A percentile compares a stretch with the other conserved stretches of the same genome.
Conservation (phyloP, 2,113 vertebrate species). For the Alethe castanea region DNA sequence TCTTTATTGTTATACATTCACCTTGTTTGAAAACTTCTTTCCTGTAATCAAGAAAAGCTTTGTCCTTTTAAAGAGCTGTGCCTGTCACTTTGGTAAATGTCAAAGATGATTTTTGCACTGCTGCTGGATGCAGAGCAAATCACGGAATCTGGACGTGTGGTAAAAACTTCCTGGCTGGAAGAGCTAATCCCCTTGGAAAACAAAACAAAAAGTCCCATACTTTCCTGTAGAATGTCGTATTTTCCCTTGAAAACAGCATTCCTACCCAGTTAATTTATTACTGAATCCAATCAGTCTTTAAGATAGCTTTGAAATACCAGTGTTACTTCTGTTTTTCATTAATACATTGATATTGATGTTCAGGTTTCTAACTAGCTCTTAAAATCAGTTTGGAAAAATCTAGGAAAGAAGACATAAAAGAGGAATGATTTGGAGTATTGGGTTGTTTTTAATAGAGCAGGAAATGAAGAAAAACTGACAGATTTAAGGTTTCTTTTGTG, state of each 20-base stretch:
- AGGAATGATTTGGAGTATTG: not conserved
- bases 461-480: not conserved
- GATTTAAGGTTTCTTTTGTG: constrained; percentile 21
- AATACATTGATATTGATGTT: not conserved
- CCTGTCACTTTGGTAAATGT: not conserved
- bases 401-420: not conserved
- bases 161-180: constrained; percentile 41
- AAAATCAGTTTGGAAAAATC: not conserved
- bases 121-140: not conserved
- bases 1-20: not conserved
- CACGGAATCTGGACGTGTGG: not conserved
- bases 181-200: not conserved
- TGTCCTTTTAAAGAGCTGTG: not conserved
- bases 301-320: not conserved
- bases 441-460: not conserved
- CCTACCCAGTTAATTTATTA: not conserved
- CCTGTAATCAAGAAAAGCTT: not conserved
- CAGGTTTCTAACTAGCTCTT: not conserved
- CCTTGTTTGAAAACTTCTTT: not conserved
- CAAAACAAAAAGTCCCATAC: constrained; percentile 3
- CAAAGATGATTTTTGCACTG: not conserved
- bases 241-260: constrained; percentile 16
- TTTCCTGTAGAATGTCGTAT: not conserved
- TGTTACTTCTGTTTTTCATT: not conserved
- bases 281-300: not conserved